These are phyloP conservation scores for Drosophila nebulosa DNA, from an alignment of 1,140 invertebrate species.

Conservation along the genomic window DNA sequence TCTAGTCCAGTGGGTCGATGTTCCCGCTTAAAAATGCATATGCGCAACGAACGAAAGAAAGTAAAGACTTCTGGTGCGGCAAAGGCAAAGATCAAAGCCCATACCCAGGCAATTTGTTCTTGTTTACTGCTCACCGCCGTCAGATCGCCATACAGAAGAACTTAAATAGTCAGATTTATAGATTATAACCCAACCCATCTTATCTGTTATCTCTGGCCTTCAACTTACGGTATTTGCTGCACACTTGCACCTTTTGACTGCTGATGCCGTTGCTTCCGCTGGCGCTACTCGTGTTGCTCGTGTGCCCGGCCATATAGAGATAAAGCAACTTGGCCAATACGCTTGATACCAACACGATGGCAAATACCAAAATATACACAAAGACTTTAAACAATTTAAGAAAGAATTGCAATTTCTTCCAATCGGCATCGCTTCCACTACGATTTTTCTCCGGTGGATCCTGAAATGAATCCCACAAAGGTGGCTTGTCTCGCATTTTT, in stretches of 20 bases:
- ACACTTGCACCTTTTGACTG: slow-evolving; percentile 87
- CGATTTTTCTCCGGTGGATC: slow-evolving; percentile 92
- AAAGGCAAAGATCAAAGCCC: slow-evolving; percentile 93
- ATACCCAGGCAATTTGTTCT: slow-evolving; percentile 94
- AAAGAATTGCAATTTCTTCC: slow-evolving; percentile 90
- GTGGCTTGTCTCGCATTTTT: slow-evolving; percentile 47
- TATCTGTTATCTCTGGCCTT: slow-evolving; percentile 11
- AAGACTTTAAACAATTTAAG: slow-evolving; percentile 91
- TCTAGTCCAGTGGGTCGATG: slow-evolving; percentile 61
- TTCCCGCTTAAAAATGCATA: slow-evolving; percentile 91
- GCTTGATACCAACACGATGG: slow-evolving; percentile 89
- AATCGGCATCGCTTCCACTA: slow-evolving; percentile 92
- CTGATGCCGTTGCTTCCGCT: slow-evolving; percentile 78
- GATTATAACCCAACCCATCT: no score
- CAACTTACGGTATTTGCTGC: slow-evolving; percentile 84
- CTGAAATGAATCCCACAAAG: slow-evolving; percentile 81
- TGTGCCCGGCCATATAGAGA: slow-evolving; percentile 95
- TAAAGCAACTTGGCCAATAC: slow-evolving; percentile 91
- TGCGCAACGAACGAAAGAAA: slow-evolving; percentile 90
- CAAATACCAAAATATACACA: slow-evolving; percentile 91
- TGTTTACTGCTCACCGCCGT: slow-evolving; percentile 81
- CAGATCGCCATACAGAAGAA: slow-evolving; percentile 41
- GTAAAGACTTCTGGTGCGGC: slow-evolving; percentile 93
- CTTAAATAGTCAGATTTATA: slow-evolving; percentile 1
- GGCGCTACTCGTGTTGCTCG: slow-evolving; percentile 84